A percentile compares a stretch with the other conserved stretches of the same genome.
Conservation (phyloP, 2,797 vertebrate species). For the Acomys russatus region DNA sequence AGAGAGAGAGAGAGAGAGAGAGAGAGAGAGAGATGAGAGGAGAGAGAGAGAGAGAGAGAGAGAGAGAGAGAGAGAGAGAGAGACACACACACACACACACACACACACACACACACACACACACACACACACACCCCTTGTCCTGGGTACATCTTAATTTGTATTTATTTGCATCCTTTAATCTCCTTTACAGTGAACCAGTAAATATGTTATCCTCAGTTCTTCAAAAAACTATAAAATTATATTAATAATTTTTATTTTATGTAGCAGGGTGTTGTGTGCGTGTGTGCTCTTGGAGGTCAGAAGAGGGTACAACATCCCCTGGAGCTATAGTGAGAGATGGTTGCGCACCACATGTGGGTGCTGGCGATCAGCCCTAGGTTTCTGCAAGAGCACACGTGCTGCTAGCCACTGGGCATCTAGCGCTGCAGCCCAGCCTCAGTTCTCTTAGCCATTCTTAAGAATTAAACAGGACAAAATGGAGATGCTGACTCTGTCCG, state of each 20-base stretch:
- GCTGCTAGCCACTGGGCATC: neutral
- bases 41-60: neutral
- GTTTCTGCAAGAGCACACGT: neutral
- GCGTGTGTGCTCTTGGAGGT: neutral
- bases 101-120: no score
- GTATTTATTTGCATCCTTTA: neutral
- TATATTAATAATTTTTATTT: neutral
- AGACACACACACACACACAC: no score
- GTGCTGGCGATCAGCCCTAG: neutral
- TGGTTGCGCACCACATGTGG: neutral
- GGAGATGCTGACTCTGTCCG: neutral
- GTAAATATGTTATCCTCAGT: neutral
- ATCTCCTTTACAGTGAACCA: neutral
- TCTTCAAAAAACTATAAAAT: neutral
- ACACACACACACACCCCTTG: no score
- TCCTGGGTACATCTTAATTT: neutral
- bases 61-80: no score
- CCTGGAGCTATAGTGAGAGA: neutral
- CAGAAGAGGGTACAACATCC: neutral
- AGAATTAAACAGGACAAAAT: neutral
- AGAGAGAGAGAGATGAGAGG: no score
- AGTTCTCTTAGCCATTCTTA: neutral
- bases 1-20: neutral
- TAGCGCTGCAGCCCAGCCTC: neutral
- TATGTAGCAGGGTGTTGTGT: neutral